Evolutionary conservation across 1,140 invertebrate genomes (phyloP).

Genomic region (Procambarus virginalis): DNA sequence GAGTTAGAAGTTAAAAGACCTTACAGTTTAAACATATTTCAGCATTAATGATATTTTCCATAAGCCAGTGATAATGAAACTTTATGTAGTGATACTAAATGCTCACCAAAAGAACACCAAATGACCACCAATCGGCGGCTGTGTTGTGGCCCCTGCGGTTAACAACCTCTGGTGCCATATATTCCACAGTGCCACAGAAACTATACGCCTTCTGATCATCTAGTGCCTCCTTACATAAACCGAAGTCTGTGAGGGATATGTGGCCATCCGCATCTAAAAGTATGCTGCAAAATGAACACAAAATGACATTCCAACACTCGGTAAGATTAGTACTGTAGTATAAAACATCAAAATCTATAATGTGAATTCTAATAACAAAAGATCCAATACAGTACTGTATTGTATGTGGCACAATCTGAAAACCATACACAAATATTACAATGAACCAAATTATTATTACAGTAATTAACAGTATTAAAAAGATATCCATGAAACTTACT

Average conservation of each 20-base stretch:
- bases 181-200: constrained; percentile 97
- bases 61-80: background rate
- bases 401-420: too few species aligned
- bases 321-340: background rate
- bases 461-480: background rate
- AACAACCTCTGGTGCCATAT: constrained; percentile 98
- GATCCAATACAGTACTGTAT: too few species aligned
- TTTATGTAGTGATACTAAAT: background rate
- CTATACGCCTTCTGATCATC: constrained; percentile 93
- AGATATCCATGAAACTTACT: constrained; percentile 78
- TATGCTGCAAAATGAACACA: constrained; percentile 80
- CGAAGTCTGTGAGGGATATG: constrained; percentile 99
- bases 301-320: background rate
- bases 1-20: too few species aligned
- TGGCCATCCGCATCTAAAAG: constrained; percentile 97
- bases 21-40: too few species aligned
- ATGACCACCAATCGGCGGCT: constrained; percentile 99
- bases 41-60: too few species aligned
- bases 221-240: constrained; percentile 95
- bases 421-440: too few species aligned
- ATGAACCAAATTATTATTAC: too few species aligned
- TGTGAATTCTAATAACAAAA: too few species aligned
- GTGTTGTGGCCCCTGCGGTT: constrained; percentile 98
- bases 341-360: too few species aligned
- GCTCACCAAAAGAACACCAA: constrained; percentile 95